Evolutionary conservation across 2,113 vertebrate species (phyloP).

Genomic region (Ahaetulla prasina): DNA sequence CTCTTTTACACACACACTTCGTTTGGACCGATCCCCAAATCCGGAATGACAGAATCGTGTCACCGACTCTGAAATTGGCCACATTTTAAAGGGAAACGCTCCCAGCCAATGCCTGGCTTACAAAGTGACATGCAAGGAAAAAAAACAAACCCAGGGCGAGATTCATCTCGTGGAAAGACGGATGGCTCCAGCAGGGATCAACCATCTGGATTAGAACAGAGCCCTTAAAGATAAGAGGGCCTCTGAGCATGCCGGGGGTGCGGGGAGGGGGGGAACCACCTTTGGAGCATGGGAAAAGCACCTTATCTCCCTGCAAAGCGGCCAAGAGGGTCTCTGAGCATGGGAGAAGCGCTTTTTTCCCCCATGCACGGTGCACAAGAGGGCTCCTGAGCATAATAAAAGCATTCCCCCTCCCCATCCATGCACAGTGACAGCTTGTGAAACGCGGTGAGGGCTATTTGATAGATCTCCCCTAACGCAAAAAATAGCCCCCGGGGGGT

Average conservation of each 20-base stretch:
- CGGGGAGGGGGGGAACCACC: no score
- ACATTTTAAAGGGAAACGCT: background rate
- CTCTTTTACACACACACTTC: background rate
- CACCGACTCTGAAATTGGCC: background rate
- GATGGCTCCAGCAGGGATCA: background rate
- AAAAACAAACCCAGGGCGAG: background rate
- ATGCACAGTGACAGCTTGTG: background rate
- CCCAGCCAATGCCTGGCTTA: background rate
- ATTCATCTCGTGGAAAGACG: background rate
- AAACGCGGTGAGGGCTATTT: background rate
- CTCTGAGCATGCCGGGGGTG: background rate
- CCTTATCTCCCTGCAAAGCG: background rate
- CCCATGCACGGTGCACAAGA: background rate
- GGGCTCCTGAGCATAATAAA: background rate
- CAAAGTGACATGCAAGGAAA: background rate
- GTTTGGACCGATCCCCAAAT: background rate
- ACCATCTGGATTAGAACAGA: background rate
- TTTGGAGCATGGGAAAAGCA: no score
- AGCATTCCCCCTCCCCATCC: background rate
- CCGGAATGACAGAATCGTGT: conserved; percentile 11
- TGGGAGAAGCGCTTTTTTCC: no score
- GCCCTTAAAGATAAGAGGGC: background rate
- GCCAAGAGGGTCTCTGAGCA: no score
- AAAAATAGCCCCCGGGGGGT: background rate
- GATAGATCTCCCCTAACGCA: background rate